These are phyloP conservation scores for Pipistrellus kuhlii DNA, from an alignment of 2,797 vertebrate species.

Conservation along the genomic window DNA sequence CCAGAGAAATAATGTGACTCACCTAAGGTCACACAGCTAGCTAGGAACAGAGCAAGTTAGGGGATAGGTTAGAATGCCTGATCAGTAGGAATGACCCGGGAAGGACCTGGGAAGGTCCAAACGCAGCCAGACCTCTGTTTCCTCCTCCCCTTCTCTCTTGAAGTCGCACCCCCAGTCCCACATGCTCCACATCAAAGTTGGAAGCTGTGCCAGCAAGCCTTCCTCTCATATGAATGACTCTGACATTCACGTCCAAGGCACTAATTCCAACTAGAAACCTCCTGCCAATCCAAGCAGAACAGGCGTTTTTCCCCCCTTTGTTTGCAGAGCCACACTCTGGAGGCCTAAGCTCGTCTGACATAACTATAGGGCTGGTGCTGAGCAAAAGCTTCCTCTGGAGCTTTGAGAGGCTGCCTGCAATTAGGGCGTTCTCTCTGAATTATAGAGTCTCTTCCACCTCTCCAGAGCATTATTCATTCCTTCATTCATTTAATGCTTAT, in stretches of 20 bases:
- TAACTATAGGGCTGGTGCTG: neutral
- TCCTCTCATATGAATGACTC: constrained; percentile 44
- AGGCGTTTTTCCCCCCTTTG: neutral
- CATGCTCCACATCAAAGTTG: constrained; percentile 60
- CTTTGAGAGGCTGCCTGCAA: neutral
- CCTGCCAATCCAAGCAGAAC: constrained; percentile 81
- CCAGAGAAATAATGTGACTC: neutral
- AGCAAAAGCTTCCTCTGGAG: constrained; percentile 53
- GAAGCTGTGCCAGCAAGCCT: neutral
- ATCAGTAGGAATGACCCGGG: neutral
- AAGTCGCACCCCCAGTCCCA: neutral
- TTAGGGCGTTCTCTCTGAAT: neutral
- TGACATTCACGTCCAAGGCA: constrained; percentile 48
- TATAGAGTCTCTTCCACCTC: neutral
- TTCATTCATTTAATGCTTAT: neutral
- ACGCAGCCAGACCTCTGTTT: neutral
- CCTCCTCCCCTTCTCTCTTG: neutral
- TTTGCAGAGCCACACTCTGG: constrained; percentile 35
- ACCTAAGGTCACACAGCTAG: neutral
- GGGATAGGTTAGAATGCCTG: neutral
- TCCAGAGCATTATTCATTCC: neutral
- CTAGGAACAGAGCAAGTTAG: neutral
- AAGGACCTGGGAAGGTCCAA: neutral
- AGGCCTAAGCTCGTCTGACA: neutral
- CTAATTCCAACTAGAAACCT: constrained; percentile 47